Conservation (phyloP, 2,113 vertebrate genomes). For the Paracanthobrama guichenoti region DNA sequence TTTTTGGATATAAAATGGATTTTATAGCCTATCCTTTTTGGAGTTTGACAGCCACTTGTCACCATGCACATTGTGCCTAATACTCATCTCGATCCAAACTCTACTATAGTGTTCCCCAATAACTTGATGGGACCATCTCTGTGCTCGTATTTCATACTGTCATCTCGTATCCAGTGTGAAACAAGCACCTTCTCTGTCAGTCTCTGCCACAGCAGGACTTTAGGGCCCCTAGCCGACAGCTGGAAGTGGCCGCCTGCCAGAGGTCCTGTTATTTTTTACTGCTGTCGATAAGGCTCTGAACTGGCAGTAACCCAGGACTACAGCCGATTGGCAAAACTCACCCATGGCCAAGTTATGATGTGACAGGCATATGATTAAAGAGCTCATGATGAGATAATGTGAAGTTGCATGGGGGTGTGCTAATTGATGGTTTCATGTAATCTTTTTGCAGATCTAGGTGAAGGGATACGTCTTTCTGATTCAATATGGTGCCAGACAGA, state of each 20-base stretch:
- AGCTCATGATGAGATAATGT: constrained; percentile 15
- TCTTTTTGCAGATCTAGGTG: background rate
- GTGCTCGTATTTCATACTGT: background rate
- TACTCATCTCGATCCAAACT: background rate
- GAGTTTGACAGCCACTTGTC: background rate
- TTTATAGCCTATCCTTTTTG: background rate
- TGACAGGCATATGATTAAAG: constrained; percentile 6
- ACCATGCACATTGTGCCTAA: background rate
- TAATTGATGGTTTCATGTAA: background rate
- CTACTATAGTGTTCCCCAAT: background rate
- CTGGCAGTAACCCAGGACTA: constrained; percentile 14
- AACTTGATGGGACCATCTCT: background rate
- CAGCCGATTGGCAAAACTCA: constrained; percentile 25
- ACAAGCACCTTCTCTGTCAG: background rate
- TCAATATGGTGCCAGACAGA: background rate
- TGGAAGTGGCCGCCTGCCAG: constrained; percentile 38
- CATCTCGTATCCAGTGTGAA: constrained; percentile 12
- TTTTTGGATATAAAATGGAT: too few species aligned
- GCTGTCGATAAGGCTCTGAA: constrained; percentile 24
- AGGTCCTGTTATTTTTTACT: constrained; percentile 50
- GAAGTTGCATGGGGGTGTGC: background rate
- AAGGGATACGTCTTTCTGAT: background rate
- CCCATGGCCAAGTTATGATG: constrained; percentile 14
- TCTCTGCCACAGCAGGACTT: background rate
- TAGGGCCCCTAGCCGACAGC: background rate